These are phyloP conservation scores for Cerceris rybyensis DNA, from an alignment of 2,888 invertebrate species.

Conservation along the genomic window DNA sequence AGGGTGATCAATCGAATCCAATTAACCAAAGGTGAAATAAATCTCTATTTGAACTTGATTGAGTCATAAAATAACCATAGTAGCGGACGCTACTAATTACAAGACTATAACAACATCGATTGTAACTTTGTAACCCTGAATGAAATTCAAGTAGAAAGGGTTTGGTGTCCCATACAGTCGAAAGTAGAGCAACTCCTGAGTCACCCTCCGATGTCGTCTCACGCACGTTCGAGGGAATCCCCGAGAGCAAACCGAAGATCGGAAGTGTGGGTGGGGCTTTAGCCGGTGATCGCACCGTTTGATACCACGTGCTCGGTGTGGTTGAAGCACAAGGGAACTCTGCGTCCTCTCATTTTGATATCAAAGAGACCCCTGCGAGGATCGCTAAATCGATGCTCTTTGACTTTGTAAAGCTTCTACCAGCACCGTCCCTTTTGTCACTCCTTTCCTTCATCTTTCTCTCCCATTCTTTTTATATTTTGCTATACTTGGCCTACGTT, in stretches of 20 bases:
- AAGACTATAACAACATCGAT: too few species aligned
- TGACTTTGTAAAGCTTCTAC: slow-evolving; percentile 63
- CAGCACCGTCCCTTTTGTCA: slow-evolving; percentile 37
- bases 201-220: slow-evolving; percentile 47
- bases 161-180: slow-evolving; percentile 45
- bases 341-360: slow-evolving; percentile 64
- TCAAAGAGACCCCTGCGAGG: slow-evolving; percentile 63
- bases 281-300: slow-evolving; percentile 55
- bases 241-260: slow-evolving; percentile 52
- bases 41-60: too few species aligned
- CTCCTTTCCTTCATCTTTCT: slow-evolving; percentile 38
- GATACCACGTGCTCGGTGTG: slow-evolving; percentile 63
- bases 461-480: slow-evolving; percentile 40
- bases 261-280: slow-evolving; percentile 48
- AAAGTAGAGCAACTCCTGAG: slow-evolving; percentile 47
- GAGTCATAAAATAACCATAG: too few species aligned
- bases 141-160: slow-evolving; percentile 24
- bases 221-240: slow-evolving; percentile 44
- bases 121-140: too few species aligned
- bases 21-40: too few species aligned
- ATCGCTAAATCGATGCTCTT: slow-evolving; percentile 68
- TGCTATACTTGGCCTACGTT: slow-evolving; percentile 2
- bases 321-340: slow-evolving; percentile 57
- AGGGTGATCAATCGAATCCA: too few species aligned
- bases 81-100: too few species aligned